These are phyloP conservation scores for Coenonympha glycerion DNA, from an alignment of 2,888 invertebrate genomes.

Conservation along the genomic window DNA sequence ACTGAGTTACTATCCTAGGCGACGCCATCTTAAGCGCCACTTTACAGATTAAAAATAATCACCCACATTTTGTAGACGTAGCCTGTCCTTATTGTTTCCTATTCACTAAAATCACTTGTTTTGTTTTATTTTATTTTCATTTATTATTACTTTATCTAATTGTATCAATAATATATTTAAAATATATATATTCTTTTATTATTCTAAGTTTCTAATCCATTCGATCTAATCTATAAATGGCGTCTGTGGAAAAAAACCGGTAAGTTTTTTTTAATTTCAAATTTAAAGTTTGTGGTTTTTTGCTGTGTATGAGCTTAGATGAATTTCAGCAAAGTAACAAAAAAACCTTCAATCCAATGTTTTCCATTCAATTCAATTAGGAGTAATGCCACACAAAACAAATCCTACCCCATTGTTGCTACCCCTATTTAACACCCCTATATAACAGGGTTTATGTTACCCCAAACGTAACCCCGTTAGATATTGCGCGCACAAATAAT, in stretches of 20 bases:
- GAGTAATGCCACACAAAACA: background rate
- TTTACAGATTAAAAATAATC: no score
- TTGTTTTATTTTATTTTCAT: constrained; percentile 2
- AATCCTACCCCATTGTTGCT: background rate
- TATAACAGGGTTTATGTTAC: constrained; percentile 15
- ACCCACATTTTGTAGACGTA: no score
- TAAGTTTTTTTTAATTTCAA: background rate
- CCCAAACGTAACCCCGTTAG: constrained; percentile 5
- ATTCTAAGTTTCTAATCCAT: constrained; percentile 10
- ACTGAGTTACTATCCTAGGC: no score
- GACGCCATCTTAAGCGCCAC: no score
- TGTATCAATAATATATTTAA: constrained; percentile 18
- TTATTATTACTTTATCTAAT: constrained; percentile 2
- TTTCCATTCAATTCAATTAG: no score
- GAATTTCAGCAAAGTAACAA: no score
- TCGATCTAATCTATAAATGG: constrained; percentile 23
- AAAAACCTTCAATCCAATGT: no score
- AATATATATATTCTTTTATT: constrained; percentile 14
- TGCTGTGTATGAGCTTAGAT: no score
- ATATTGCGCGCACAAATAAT: constrained; percentile 10
- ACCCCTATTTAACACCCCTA: constrained; percentile 10
- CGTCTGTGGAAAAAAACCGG: constrained; percentile 1
- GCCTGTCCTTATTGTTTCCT: no score
- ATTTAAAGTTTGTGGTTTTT: no score
- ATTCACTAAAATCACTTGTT: constrained; percentile 22